These are phyloP conservation scores for Xiphophorus hellerii DNA, from an alignment of 2,113 vertebrate species.

Conservation along the genomic window DNA sequence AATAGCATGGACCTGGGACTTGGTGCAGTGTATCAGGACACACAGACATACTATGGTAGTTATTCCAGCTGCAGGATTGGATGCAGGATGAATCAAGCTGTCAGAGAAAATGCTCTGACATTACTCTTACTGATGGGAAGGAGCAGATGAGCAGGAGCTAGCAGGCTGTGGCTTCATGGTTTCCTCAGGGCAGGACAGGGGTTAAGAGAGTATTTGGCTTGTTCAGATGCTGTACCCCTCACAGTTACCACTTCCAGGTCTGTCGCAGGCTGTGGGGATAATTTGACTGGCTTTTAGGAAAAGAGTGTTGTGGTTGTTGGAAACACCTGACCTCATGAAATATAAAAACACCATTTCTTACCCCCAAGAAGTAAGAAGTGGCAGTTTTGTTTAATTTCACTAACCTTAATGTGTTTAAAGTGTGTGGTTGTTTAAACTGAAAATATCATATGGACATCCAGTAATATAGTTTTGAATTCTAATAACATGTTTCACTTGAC, in stretches of 20 bases:
- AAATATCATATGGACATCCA: slow-evolving; percentile 16
- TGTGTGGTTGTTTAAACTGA: slow-evolving; percentile 11
- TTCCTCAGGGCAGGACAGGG: neutral
- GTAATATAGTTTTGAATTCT: slow-evolving; percentile 38
- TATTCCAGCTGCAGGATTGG: neutral
- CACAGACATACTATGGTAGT: neutral
- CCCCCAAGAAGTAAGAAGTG: neutral
- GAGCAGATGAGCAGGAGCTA: neutral
- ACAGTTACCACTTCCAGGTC: neutral
- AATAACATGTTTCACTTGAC: slow-evolving; percentile 34
- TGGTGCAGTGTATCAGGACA: neutral
- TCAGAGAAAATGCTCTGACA: neutral
- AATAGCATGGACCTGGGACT: neutral
- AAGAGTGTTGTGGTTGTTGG: too few relatives aligned
- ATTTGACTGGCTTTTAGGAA: neutral
- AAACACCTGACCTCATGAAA: too few relatives aligned
- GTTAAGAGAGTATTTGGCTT: neutral
- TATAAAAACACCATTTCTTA: neutral
- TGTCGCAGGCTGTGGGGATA: neutral
- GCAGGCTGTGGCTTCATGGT: neutral
- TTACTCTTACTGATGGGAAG: neutral
- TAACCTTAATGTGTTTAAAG: neutral
- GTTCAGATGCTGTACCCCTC: neutral
- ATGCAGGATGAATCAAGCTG: neutral
- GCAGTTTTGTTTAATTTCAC: slow-evolving; percentile 3